phyloP scores from a whole-genome alignment of 2,797 vertebrate genomes.

The Enteromius fasciolatus region DNA sequence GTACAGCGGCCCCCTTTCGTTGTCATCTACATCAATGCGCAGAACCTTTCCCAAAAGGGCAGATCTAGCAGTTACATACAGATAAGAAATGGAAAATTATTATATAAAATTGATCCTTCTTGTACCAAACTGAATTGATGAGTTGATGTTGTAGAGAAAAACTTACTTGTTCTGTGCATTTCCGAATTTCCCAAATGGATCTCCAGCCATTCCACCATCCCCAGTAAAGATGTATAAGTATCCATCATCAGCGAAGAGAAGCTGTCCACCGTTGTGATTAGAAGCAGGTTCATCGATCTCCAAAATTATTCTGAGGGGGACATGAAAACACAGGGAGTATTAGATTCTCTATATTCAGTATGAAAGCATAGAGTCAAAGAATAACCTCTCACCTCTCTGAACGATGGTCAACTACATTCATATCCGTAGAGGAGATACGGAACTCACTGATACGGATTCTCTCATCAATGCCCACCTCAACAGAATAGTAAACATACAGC shows the following conservation, averaged over 20 bases:
- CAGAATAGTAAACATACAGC: slow-evolving; percentile 93
- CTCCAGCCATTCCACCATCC: slow-evolving; percentile 96
- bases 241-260: slow-evolving; percentile 91
- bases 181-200: slow-evolving; percentile 92
- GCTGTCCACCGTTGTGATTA: slow-evolving; percentile 94
- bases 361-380: slow-evolving; percentile 10
- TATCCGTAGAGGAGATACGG: slow-evolving; percentile 83
- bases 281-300: slow-evolving; percentile 95
- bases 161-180: slow-evolving; percentile 95
- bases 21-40: slow-evolving; percentile 87
- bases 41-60: slow-evolving; percentile 92
- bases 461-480: slow-evolving; percentile 86
- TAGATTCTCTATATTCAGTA: neutral
- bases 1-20: slow-evolving; percentile 83
- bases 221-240: slow-evolving; percentile 96
- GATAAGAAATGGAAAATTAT: neutral
- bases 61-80: slow-evolving; percentile 75
- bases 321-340: neutral
- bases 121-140: neutral
- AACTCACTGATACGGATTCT: slow-evolving; percentile 96
- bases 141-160: neutral
- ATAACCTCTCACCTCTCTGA: slow-evolving; percentile 87
- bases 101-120: neutral
- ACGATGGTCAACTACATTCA: slow-evolving; percentile 88
- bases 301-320: slow-evolving; percentile 84